A percentile compares a stretch with the other conserved stretches of the same genome.
phyloP scores from a whole-genome alignment of 2,797 vertebrate genomes.

The Acanthis flammea region DNA sequence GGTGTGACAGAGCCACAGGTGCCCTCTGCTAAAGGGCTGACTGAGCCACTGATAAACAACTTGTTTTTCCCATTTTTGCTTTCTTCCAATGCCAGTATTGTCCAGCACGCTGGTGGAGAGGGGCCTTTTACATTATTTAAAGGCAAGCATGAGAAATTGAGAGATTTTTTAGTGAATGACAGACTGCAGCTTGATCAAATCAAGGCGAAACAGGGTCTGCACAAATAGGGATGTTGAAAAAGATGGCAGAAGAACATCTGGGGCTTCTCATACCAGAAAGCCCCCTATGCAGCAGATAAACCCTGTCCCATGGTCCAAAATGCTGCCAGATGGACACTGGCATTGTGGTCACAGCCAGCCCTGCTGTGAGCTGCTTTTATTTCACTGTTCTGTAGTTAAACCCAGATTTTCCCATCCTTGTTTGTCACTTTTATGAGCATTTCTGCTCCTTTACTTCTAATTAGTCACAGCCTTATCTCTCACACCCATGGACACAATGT shows the following conservation, averaged over 20 bases:
- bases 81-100: not conserved
- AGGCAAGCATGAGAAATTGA: not conserved
- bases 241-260: not conserved
- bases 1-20: not conserved
- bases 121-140: not conserved
- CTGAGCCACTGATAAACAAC: not conserved
- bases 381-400: not conserved
- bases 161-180: not conserved
- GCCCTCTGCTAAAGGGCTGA: not conserved
- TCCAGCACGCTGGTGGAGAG: not conserved
- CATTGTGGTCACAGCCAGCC: accelerated
- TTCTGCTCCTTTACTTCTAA: not conserved
- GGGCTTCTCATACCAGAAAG: not conserved
- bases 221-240: not conserved
- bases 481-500: not conserved
- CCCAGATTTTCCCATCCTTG: not conserved
- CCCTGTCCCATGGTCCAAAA: not conserved
- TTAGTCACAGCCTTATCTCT: not conserved
- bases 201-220: not conserved
- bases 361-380: not conserved
- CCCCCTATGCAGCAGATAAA: not conserved
- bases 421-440: not conserved
- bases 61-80: not conserved
- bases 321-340: accelerated
- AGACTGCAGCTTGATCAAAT: not conserved